phyloP scores from a whole-genome alignment of 2,113 vertebrate species.

The Lophura nycthemera region DNA sequence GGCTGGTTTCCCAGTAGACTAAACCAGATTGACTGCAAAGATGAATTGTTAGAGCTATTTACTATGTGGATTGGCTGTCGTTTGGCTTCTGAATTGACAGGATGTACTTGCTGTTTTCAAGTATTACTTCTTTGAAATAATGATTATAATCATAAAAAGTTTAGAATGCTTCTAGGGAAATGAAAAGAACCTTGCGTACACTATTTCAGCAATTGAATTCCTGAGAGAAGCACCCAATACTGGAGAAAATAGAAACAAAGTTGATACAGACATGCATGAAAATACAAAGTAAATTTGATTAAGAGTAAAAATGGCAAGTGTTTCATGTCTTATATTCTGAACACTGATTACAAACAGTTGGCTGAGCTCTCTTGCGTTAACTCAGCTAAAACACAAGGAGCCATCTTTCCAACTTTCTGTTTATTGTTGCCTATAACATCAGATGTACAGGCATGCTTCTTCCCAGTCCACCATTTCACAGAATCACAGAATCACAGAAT shows the following conservation, averaged over 20 bases:
- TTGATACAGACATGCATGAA: neutral
- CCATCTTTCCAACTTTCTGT: neutral
- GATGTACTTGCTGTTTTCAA: neutral
- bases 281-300: neutral
- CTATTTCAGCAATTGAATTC: neutral
- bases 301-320: neutral
- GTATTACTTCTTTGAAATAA: neutral
- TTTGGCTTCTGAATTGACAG: neutral
- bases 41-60: neutral
- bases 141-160: neutral
- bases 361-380: neutral
- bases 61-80: neutral
- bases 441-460: neutral
- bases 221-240: neutral
- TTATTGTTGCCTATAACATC: neutral
- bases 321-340: neutral
- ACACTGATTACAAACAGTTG: neutral
- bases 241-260: neutral
- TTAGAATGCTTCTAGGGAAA: neutral
- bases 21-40: neutral
- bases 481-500: no score
- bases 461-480: neutral
- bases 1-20: neutral
- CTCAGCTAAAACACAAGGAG: neutral
- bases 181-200: neutral